Base-by-base conservation (phyloP, 2,113 vertebrate species). In the Solea senegalensis region DNA sequence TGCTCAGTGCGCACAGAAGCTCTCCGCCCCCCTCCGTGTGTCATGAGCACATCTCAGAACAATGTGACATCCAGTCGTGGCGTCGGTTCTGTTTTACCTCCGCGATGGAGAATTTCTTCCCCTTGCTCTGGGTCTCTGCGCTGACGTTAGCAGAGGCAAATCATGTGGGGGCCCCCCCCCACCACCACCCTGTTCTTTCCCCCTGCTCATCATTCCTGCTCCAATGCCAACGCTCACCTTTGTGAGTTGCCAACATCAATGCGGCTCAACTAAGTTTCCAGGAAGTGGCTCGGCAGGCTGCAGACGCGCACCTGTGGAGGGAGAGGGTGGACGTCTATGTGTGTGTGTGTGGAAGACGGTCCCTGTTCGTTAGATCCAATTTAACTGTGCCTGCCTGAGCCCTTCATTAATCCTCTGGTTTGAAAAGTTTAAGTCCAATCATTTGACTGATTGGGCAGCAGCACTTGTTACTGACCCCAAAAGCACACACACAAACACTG, bases 361-460 rank as follows among this genome's bases (percentile, higher is more conserved):
- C 80, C 72, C 27, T 2, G 67, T 80, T 89, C 69, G 67, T 89
- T 88, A 83, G 77, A 50, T 81, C 86, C 75, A 88, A 87, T 87
- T 89, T 86, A 68, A 44, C 66, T 77, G 9, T 9, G 71, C 52
- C 9, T 0, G 66, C 41, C 72, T 81, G 83, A 89, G 76, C 27
- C 84, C 74, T 83, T 89, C 78, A 88, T 53, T 16, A 65, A 61
- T 1, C 63, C 76, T 81, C 71, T 45, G n/a, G 26, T 81, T 81
- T 76, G 62, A 81, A 74, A 72, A 53, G 77, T 79, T 76, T 59
- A 80, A 78, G 49, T 64, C 49, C 55, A 77, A 69, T 71, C 67
- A 82, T 70, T 72, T 55, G 59, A 78, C 78, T 69, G 74, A 80
- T 65, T 64, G 64, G 65, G 58, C 64, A 48, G 65, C 41, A 27